Evolutionary conservation across 2,797 vertebrate genomes (phyloP).

Genomic region (Lepus townsendii): DNA sequence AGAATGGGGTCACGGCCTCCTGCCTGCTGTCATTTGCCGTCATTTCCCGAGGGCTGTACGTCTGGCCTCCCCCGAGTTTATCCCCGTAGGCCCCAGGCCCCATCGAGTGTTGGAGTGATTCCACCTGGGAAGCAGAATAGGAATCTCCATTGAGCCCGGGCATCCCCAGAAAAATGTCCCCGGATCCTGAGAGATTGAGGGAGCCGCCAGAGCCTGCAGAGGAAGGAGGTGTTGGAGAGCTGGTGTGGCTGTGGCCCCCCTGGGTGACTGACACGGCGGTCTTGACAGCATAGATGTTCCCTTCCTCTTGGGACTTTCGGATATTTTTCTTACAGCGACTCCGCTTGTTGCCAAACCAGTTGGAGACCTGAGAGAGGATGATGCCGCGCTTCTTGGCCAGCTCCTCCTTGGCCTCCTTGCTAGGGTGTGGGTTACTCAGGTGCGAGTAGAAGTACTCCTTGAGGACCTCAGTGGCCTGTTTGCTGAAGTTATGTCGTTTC

Average conservation of each 20-base stretch:
- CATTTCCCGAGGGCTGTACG: constrained; percentile 88
- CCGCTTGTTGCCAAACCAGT: constrained; percentile 90
- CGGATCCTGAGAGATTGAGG: constrained; percentile 95
- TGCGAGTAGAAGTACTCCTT: constrained; percentile 89
- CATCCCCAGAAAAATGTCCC: constrained; percentile 95
- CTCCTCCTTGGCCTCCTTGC: constrained; percentile 88
- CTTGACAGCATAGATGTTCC: constrained; percentile 89
- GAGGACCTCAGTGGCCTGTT: constrained; percentile 88
- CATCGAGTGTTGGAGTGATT: constrained; percentile 88
- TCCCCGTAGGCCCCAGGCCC: constrained; percentile 88
- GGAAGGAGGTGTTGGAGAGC: constrained; percentile 88
- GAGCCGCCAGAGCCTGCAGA: constrained; percentile 93
- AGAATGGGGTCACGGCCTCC: constrained; percentile 92
- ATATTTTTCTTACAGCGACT: constrained; percentile 90
- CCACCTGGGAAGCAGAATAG: constrained; percentile 89
- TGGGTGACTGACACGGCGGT: constrained; percentile 88
- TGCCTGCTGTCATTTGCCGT: constrained; percentile 88
- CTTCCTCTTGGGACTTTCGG: constrained; percentile 89
- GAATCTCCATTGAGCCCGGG: constrained; percentile 94
- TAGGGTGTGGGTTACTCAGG: constrained; percentile 88
- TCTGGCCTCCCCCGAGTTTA: constrained; percentile 87
- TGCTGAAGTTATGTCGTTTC: constrained; percentile 88
- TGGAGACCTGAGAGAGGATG: constrained; percentile 89
- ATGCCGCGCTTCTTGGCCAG: constrained; percentile 87
- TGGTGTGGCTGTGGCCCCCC: constrained; percentile 87